phyloP scores from a whole-genome alignment of 2,797 vertebrate genomes.

The Garrulus glandarius region DNA sequence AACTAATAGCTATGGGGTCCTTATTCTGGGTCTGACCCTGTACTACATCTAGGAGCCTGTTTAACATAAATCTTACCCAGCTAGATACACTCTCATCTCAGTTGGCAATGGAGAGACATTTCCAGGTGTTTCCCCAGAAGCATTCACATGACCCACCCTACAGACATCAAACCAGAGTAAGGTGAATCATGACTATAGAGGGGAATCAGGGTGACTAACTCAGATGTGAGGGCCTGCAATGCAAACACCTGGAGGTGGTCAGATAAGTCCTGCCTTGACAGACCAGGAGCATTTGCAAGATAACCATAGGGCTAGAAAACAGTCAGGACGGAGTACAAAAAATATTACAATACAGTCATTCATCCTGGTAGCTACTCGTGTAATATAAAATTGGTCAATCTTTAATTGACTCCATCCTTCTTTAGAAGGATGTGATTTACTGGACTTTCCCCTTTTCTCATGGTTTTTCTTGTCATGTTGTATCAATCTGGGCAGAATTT shows the following conservation, averaged over 20 bases:
- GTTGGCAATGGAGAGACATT: background rate
- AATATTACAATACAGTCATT: background rate
- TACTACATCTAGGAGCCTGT: background rate
- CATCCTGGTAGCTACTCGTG: background rate
- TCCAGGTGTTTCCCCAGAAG: background rate
- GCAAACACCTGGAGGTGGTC: background rate
- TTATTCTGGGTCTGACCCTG: background rate
- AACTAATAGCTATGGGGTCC: background rate
- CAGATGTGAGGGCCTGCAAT: background rate
- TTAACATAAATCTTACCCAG: background rate
- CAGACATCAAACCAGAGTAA: background rate
- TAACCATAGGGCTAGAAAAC: background rate
- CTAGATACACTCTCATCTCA: background rate
- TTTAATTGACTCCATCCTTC: background rate
- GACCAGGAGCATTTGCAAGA: background rate
- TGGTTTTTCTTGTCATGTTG: background rate
- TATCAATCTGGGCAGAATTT: background rate
- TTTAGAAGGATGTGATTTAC: background rate
- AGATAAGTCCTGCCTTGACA: background rate
- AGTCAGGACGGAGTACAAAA: background rate
- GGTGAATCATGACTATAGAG: background rate
- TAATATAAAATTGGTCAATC: background rate
- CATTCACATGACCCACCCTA: background rate
- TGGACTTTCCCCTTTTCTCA: background rate
- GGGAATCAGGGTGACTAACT: background rate